Base-by-base conservation (phyloP, 2,113 vertebrate genomes). In the Antigone vipio region DNA sequence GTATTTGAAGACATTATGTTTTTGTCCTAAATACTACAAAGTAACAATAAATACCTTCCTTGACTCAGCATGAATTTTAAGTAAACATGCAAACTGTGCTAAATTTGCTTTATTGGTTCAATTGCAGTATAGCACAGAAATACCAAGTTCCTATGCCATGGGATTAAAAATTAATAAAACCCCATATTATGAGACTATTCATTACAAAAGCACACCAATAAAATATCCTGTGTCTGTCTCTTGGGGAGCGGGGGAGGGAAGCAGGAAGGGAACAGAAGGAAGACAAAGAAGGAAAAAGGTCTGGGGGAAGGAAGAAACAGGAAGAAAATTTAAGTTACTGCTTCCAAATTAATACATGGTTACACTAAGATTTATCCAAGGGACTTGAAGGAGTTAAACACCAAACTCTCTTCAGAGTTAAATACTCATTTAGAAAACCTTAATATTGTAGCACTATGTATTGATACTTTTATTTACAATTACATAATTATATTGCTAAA, bases 41-140 rank as follows among this genome's bases (percentile, higher is more conserved):
- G 9, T 21, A 78, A 56, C 4, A 74, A 50, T 4, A 85, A 44
- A 59, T 13, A 60, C 17, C 16, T 71, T 45, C 45, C 29, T 50
- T 76, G 35, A 75, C 29, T 45, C 52, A 58, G 42, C 18, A 59
- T 16, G 11, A 53, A 42, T 67, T 84, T 60, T 44, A 55, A 69
- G 13, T 18, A 66, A 69, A 47, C 3, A 14, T 8, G 9, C 8
- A 73, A 38, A 76, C 9, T 35, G 5, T 0, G 0, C 21, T 60
- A 49, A 64, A 88, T 64, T 21, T 24, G 5, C 29, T 89, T 60
- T 50, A 67, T 40, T 63, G 19, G 29, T 68, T 67, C 49, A 42
- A 20, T 0, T 34, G 18, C 11, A 45, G 8, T 12, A 44, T 5
- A 76, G 49, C 6, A 67, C 9, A 38, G 24, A 67, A 59, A 38